Evolutionary conservation across 2,113 vertebrate genomes (phyloP).

Genomic region (Paralichthys olivaceus): DNA sequence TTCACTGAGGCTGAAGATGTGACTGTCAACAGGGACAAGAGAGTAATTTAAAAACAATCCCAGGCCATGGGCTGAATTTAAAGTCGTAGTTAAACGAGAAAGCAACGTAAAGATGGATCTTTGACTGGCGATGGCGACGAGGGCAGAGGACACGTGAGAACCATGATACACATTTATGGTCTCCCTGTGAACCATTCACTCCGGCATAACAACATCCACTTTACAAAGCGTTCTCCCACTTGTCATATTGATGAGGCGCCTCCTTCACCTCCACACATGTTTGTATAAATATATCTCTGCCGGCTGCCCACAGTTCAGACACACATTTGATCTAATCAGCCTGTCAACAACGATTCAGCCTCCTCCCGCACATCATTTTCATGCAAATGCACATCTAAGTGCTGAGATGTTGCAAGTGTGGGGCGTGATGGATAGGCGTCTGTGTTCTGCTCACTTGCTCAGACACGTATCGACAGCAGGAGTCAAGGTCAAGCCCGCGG

Average conservation of each 20-base stretch:
- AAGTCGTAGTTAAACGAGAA: constrained; percentile 31
- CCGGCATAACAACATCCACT: constrained; percentile 1
- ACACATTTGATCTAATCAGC: constrained; percentile 16
- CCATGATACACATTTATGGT: constrained; percentile 35
- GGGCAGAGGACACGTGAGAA: not conserved
- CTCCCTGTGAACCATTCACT: constrained; percentile 9
- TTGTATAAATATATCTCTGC: constrained; percentile 4
- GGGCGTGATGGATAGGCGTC: constrained; percentile 4
- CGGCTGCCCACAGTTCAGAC: constrained; percentile 3
- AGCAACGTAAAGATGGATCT: not conserved
- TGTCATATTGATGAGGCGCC: constrained; percentile 16
- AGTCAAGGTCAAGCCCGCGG: constrained; percentile 53
- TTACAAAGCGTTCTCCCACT: constrained; percentile 28
- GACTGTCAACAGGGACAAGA: constrained; percentile 16
- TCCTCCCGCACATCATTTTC: constrained; percentile 7
- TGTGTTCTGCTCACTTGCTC: constrained; percentile 6
- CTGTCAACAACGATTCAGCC: constrained; percentile 10
- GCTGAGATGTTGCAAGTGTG: constrained; percentile 3
- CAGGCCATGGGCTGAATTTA: constrained; percentile 19
- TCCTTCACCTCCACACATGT: constrained; percentile 1
- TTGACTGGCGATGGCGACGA: not conserved
- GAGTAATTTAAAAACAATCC: constrained; percentile 48
- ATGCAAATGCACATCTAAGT: constrained; percentile 35
- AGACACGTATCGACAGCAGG: constrained; percentile 36
- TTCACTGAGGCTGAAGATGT: constrained; percentile 14